Percentiles rank a stretch among this genome's conserved stretches.
Conservation (phyloP, 2,113 vertebrate genomes). For the Xyrauchen texanus region DNA sequence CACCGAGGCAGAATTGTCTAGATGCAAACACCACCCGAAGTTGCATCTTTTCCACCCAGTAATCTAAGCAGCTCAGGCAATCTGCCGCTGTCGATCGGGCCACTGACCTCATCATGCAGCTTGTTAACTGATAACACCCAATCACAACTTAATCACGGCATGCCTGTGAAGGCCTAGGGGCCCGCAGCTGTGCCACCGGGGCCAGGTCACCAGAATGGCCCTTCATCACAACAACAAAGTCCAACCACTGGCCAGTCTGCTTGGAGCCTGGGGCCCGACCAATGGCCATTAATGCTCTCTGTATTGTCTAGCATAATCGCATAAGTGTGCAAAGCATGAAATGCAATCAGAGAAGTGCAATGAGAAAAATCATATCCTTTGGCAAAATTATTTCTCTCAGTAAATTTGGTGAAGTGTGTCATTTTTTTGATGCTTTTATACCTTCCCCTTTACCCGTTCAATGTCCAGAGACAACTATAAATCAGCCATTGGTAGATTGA, state of each 20-base stretch:
- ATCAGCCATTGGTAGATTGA: too few relatives aligned
- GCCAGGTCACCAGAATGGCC: slow-evolving; percentile 22
- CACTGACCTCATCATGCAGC: slow-evolving; percentile 55
- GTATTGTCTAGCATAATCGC: slow-evolving; percentile 39
- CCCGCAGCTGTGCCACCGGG: slow-evolving; percentile 28
- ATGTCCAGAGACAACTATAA: too few relatives aligned
- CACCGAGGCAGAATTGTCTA: slow-evolving; percentile 33
- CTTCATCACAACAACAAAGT: slow-evolving; percentile 26
- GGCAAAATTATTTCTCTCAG: slow-evolving; percentile 24
- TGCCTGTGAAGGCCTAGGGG: background rate
- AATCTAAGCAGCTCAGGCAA: slow-evolving; percentile 66
- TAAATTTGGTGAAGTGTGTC: too few relatives aligned
- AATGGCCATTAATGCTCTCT: background rate
- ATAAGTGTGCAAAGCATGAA: slow-evolving; percentile 35
- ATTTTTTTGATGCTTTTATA: too few relatives aligned
- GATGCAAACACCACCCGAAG: slow-evolving; percentile 46
- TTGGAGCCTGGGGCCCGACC: slow-evolving; percentile 14
- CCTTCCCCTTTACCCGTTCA: too few relatives aligned
- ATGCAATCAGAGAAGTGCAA: slow-evolving; percentile 28
- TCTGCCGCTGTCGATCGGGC: slow-evolving; percentile 64
- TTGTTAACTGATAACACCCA: slow-evolving; percentile 59
- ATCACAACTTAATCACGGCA: slow-evolving; percentile 40
- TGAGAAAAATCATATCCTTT: background rate
- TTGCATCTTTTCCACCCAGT: slow-evolving; percentile 53
- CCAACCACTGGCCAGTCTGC: slow-evolving; percentile 23